A percentile compares a stretch with the other conserved stretches of the same genome.
These are phyloP conservation scores for Cyclophora punctaria DNA, from an alignment of 2,888 invertebrate species.

Conservation along the genomic window DNA sequence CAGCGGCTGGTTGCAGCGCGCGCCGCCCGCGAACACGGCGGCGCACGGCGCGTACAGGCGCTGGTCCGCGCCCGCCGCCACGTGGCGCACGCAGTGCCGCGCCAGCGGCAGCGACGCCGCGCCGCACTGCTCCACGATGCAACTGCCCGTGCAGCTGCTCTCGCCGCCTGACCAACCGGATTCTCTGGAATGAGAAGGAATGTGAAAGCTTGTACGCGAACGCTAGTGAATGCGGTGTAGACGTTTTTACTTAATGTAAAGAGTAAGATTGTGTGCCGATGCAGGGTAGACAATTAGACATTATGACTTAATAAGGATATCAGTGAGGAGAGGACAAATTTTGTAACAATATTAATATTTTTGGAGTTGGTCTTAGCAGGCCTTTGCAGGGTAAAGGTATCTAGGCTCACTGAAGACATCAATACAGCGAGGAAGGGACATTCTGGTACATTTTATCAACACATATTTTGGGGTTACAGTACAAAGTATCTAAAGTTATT, in stretches of 20 bases:
- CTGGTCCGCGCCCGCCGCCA: constrained; percentile 89
- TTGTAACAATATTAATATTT: background rate
- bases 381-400: too few species aligned
- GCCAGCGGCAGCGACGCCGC: constrained; percentile 81
- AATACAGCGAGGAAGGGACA: too few species aligned
- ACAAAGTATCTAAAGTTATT: too few species aligned
- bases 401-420: too few species aligned
- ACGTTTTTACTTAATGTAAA: background rate
- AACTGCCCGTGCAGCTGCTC: constrained; percentile 29
- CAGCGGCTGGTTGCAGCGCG: constrained; percentile 63
- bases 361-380: too few species aligned
- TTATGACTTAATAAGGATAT: background rate
- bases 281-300: too few species aligned
- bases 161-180: constrained; percentile 57
- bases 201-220: too few species aligned
- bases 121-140: constrained; percentile 43
- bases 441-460: too few species aligned
- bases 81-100: constrained; percentile 88
- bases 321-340: background rate
- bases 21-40: constrained; percentile 67
- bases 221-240: too few species aligned
- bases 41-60: constrained; percentile 75
- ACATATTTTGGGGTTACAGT: too few species aligned
- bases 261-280: background rate
- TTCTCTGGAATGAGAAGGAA: constrained; percentile 24